phyloP scores from a whole-genome alignment of 2,113 vertebrate species.

The Columbina picui region DNA sequence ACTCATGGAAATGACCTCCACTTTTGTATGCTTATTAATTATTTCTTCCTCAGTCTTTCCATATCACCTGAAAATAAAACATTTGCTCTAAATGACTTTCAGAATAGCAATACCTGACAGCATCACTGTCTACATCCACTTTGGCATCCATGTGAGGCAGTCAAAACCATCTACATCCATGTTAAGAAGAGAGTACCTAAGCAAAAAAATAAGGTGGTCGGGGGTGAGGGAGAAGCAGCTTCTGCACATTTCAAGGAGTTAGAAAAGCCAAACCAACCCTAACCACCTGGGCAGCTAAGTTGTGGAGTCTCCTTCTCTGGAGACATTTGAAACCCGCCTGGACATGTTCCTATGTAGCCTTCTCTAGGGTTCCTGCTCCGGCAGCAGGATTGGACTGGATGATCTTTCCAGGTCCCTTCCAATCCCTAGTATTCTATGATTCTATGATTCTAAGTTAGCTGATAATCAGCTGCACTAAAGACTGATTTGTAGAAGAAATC shows the following conservation, averaged over 20 bases:
- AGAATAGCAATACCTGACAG: background rate
- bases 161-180: background rate
- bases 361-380: no score
- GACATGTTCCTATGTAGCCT: no score
- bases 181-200: background rate
- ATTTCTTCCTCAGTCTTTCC: background rate
- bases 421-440: no score
- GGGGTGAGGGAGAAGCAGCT: background rate
- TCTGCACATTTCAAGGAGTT: background rate
- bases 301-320: no score
- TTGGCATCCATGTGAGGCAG: background rate
- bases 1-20: background rate
- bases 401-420: no score
- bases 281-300: fast-evolving
- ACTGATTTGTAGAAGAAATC: background rate
- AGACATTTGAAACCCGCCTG: no score
- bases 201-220: background rate
- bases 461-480: background rate
- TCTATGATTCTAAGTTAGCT: background rate
- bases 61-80: background rate
- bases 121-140: background rate
- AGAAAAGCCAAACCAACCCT: background rate
- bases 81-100: background rate
- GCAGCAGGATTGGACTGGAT: no score
- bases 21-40: background rate